These are phyloP conservation scores for Puffinus mauretanicus DNA, from an alignment of 2,113 vertebrate genomes.

Conservation along the genomic window DNA sequence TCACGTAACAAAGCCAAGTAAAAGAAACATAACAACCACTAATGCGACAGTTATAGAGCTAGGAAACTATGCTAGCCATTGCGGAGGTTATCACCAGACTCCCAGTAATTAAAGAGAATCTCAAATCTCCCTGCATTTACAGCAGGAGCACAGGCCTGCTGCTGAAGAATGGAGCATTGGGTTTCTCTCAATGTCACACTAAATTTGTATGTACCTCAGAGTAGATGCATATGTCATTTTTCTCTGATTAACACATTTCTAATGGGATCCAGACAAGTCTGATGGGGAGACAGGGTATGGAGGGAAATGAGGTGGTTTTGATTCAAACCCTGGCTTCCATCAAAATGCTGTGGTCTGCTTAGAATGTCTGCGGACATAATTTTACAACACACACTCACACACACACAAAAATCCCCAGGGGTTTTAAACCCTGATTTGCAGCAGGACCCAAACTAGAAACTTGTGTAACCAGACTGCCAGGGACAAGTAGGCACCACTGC, in stretches of 20 bases:
- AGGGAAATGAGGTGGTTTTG: constrained; percentile 9
- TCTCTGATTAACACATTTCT: constrained; percentile 5
- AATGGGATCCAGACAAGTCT: constrained; percentile 21
- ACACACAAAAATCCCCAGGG: background rate
- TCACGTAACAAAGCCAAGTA: background rate
- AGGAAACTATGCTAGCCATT: background rate
- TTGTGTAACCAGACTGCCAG: background rate
- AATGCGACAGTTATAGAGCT: background rate
- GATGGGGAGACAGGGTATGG: background rate
- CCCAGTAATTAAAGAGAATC: background rate
- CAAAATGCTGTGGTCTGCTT: background rate
- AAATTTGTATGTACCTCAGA: background rate
- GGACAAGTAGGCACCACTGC: background rate
- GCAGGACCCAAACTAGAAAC: background rate
- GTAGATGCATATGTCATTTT: background rate
- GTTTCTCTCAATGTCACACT: background rate
- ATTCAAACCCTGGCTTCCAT: constrained; percentile 7
- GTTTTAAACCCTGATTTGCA: background rate
- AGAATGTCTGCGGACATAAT: background rate
- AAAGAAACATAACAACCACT: background rate
- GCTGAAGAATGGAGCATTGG: background rate
- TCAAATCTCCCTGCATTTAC: background rate
- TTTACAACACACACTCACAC: background rate
- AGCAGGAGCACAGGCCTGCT: background rate
- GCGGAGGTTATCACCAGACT: background rate